Base-by-base conservation (phyloP, 1,140 invertebrate species). In the Eriocheir sinensis region DNA sequence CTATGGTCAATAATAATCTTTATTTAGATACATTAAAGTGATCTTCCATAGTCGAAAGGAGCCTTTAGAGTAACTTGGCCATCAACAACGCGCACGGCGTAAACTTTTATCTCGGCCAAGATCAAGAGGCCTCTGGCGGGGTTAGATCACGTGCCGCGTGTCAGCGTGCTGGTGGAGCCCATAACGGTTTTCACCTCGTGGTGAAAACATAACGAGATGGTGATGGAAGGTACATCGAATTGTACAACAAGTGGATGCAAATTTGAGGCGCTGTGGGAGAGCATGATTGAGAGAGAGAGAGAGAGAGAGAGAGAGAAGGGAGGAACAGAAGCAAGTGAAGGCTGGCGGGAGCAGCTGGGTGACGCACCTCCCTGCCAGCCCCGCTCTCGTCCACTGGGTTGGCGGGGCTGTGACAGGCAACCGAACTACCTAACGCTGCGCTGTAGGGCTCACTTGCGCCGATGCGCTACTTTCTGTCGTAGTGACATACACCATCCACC, bases 371-470 rank as follows among this genome's bases (percentile, higher is more conserved):
- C 9, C 60, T 38, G 2, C 60, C 60, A 6, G 30, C 34, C 3
- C n/a, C 86, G 2, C 6, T 27, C 9, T n/a, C 53, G 90, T 91
- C 34, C 60, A 72, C 60, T 72, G 60, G 60, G 0, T 21, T 21
- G 12, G 53, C 21, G 48, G 40, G 60, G 60, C 89, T 90, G 89
- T 34, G 38, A 86, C n/a, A 53, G 81, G 1, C 41, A 12, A 79
- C 83, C 85, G n/a, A 72, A 86, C 44, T 88, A 53, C 32, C 34
- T 48, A 93, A 79, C 48, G 53, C 85, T 40, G 81, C 79, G 38
- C 91, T 44, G 80, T 34, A 93, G 38, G 38, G 92, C 86, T 94
- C 72, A 94, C 93, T 90, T 94, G 93, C 93, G 94, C 94, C 34
- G 94, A 85, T 94, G 94, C 89, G 94, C 91, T 90, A 94, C 94